Conservation (phyloP, 2,113 vertebrate species). For the Pristiophorus japonicus region DNA sequence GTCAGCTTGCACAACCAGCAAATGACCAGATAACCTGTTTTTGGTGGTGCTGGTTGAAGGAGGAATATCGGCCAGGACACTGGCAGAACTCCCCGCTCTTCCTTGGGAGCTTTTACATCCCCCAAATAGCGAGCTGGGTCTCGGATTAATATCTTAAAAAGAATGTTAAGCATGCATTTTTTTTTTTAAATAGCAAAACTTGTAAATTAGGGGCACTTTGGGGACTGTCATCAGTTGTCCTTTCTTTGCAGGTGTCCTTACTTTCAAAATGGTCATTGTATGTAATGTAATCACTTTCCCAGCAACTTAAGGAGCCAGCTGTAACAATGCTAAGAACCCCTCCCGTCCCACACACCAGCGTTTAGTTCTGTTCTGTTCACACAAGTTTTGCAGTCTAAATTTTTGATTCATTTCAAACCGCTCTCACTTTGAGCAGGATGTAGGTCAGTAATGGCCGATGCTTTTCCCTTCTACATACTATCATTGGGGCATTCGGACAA, state of each 20-base stretch:
- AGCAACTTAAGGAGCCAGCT: neutral
- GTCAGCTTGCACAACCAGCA: neutral
- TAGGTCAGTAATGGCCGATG: neutral
- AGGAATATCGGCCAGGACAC: neutral
- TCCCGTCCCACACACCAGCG: neutral
- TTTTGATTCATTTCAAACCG: neutral
- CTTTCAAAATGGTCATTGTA: neutral
- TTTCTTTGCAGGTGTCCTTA: neutral
- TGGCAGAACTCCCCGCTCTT: too few relatives aligned
- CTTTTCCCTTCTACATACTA: neutral
- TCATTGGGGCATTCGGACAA: too few relatives aligned
- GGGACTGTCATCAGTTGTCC: neutral
- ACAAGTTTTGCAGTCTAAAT: neutral
- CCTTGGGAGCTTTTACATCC: neutral
- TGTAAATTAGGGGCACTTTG: neutral
- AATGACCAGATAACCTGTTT: neutral
- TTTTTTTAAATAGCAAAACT: neutral
- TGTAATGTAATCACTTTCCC: neutral
- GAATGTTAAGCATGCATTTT: neutral
- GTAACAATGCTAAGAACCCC: neutral
- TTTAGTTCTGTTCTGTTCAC: neutral
- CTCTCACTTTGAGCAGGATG: neutral
- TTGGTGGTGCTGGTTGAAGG: neutral
- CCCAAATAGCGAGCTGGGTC: neutral
- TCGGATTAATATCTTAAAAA: neutral